Evolutionary conservation across 2,888 invertebrate species (phyloP), one percentile per base, ranked within the genome.

Genomic region (Philaethria dido): DNA sequence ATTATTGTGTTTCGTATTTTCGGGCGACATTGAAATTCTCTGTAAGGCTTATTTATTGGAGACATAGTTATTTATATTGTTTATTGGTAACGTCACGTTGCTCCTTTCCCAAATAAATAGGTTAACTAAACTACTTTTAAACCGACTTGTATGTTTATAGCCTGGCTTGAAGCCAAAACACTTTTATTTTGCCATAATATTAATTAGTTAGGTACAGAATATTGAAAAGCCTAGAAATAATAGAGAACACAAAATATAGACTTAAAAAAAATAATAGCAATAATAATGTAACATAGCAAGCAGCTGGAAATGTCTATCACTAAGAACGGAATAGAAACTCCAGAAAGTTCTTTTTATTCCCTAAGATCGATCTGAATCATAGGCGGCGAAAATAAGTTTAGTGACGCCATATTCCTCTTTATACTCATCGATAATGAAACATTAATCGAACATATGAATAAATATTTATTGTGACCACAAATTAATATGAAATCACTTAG

Each of bases 81-180:
- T 57, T 25, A 57, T 22, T 55, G 45, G 29, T 44, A 59, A 55
- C 64, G 62, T 61, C 47, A 62, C 62, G 20, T 64, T 13, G 48
- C 48, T 60, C 66, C 62, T 64, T n/a, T 66, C 60, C 44, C 47
- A 36, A 80, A 79, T 75, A 88, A 85, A 82, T 86, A 81, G 87
- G 88, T 87, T 88, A 87, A 85, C 82, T 76, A 78, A 81, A 80
- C 75, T 77, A 74, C 79, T 78, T 75, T 79, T 82, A 82, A 80
- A 79, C 79, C 75, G 77, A 80, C 75, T 74, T 73, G 74, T 79
- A 78, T 79, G 64, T 68, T 75, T 80, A 80, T 78, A 77, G 74
- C 72, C 78, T 90, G 90, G 89, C 82, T 22, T 36, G 42, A 36
- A 44, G 86, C 90, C 89, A 89, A 82, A 70, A 73, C 55, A 52